Conservation (phyloP, 2,797 vertebrate species). For the Garrulus glandarius region DNA sequence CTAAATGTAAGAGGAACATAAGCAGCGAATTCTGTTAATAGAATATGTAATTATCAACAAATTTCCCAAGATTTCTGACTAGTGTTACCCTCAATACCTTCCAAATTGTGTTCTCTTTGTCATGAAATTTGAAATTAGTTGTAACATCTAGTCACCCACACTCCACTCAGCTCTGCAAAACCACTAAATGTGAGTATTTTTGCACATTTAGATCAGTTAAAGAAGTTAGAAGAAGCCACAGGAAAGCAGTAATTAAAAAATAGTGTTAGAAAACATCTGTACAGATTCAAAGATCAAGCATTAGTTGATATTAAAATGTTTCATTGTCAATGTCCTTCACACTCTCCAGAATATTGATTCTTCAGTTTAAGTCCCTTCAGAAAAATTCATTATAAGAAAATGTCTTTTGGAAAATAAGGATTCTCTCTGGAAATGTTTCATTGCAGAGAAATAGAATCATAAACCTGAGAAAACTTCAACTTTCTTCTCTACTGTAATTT, state of each 20-base stretch:
- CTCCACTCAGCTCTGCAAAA: not conserved
- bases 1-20: not conserved
- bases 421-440: not conserved
- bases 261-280: not conserved
- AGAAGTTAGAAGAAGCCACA: not conserved
- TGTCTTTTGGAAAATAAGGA: not conserved
- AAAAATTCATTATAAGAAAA: not conserved
- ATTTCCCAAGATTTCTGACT: not conserved
- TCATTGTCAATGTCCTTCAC: not conserved
- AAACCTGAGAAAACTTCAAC: not conserved
- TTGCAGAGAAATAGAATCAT: not conserved
- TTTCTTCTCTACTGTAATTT: not conserved
- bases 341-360: not conserved
- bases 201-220: not conserved
- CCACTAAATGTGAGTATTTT: not conserved
- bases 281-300: not conserved
- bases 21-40: not conserved
- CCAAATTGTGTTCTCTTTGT: not conserved
- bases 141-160: not conserved
- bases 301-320: not conserved
- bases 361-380: not conserved
- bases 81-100: not conserved
- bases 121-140: not conserved
- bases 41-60: not conserved
- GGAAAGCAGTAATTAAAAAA: not conserved